Conservation (phyloP, 2,888 invertebrate genomes). For the Pandemis heparana region DNA sequence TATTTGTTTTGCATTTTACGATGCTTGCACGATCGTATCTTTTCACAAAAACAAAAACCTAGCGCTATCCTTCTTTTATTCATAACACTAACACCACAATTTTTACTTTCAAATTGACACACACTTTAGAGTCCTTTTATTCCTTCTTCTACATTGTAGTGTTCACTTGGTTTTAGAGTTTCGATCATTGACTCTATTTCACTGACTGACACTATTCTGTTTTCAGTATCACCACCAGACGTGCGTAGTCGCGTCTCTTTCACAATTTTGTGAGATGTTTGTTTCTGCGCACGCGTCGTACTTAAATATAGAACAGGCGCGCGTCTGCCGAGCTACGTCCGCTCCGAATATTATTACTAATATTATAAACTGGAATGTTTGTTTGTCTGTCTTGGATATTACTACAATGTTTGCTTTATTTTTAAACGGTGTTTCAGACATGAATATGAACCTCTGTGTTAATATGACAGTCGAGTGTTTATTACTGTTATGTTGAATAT, state of each 20-base stretch:
- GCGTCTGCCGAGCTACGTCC: conserved; percentile 71
- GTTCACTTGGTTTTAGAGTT: conserved; percentile 9
- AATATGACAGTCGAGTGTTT: background rate
- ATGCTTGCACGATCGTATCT: background rate
- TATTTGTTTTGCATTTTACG: background rate
- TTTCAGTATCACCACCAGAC: conserved; percentile 47
- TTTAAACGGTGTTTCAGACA: conserved; percentile 15
- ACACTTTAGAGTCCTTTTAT: background rate
- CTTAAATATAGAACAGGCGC: conserved; percentile 73
- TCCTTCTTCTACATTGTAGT: background rate
- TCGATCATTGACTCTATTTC: conserved; percentile 23
- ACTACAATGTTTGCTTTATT: conserved; percentile 33
- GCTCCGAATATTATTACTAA: conserved; percentile 64
- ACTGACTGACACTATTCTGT: conserved; percentile 29
- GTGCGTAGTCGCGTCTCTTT: conserved; percentile 70
- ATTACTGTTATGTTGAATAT: background rate
- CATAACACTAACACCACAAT: background rate
- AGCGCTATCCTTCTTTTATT: background rate
- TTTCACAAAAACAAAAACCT: background rate
- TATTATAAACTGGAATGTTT: conserved; percentile 42
- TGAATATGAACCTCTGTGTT: conserved; percentile 3
- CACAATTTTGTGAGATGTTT: conserved; percentile 76
- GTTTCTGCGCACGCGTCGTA: conserved; percentile 73
- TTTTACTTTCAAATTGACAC: background rate
- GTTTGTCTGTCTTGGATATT: conserved; percentile 37